A percentile compares a stretch with the other conserved stretches of the same genome.
phyloP scores from a whole-genome alignment of 2,113 vertebrate genomes.

The Sylvilagus bachmani region DNA sequence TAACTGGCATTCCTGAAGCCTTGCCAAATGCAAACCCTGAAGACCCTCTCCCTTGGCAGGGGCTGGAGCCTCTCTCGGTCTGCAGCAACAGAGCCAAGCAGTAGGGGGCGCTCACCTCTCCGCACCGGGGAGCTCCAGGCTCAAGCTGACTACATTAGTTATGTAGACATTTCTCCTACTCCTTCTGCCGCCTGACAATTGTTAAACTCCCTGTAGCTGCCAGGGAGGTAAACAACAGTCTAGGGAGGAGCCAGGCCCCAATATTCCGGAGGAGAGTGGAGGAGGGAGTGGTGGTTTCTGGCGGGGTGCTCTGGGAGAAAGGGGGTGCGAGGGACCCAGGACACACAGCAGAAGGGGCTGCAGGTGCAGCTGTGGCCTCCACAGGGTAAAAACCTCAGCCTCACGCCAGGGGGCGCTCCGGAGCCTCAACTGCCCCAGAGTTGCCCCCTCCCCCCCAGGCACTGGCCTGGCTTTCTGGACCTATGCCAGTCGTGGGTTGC shows the following conservation, averaged over 20 bases:
- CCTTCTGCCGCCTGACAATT: background rate
- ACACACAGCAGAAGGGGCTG: background rate
- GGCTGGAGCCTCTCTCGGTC: background rate
- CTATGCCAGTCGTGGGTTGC: background rate
- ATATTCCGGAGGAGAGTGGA: background rate
- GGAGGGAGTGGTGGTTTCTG: background rate
- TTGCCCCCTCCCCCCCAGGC: background rate
- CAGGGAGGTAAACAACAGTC: background rate
- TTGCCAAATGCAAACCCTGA: background rate
- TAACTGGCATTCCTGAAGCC: background rate
- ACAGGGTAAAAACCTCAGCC: background rate
- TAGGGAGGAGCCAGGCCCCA: background rate
- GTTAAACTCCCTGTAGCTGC: background rate
- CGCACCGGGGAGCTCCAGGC: background rate
- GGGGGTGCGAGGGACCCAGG: background rate
- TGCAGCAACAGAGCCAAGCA: background rate
- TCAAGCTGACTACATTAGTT: background rate
- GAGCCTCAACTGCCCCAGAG: too few species aligned
- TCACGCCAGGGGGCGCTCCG: rapidly evolving
- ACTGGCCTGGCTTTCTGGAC: background rate
- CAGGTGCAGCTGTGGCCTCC: rapidly evolving
- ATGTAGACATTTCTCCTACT: background rate
- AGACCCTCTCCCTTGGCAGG: background rate
- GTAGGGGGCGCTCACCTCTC: background rate
- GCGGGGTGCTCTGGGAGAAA: background rate